These are phyloP conservation scores for Cephalopachus bancanus DNA, from an alignment of 2,797 vertebrate genomes.

Conservation along the genomic window DNA sequence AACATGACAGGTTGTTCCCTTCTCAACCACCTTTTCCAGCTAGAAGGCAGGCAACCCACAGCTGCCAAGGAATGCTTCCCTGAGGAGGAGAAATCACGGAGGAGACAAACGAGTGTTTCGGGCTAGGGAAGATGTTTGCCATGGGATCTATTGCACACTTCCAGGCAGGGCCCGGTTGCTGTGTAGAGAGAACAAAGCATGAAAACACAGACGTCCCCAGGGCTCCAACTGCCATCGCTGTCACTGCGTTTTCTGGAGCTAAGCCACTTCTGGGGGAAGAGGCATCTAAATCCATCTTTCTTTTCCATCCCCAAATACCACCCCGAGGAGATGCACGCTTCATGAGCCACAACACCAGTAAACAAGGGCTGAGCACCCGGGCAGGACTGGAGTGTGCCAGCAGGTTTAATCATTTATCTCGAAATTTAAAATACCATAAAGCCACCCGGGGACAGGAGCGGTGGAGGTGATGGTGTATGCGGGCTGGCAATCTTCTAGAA, in stretches of 20 bases:
- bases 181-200: not conserved
- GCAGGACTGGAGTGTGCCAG: not conserved
- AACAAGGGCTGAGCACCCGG: not conserved
- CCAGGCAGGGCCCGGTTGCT: not conserved
- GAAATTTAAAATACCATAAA: not conserved
- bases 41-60: not conserved
- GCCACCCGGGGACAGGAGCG: not conserved
- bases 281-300: conserved; percentile 71
- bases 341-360: not conserved
- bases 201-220: not conserved
- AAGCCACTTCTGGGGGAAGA: conserved; percentile 78
- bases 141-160: not conserved
- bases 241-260: conserved; percentile 52
- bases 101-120: not conserved
- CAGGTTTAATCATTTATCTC: not conserved
- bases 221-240: not conserved
- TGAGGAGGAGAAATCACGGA: not conserved
- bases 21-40: not conserved
- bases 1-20: not conserved
- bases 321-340: not conserved
- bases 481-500: not conserved
- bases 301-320: conserved; percentile 68
- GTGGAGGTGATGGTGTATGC: rapidly evolving
- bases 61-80: not conserved
- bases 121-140: not conserved